A percentile compares a stretch with the other conserved stretches of the same genome.
Evolutionary conservation across 64 coral and sea anemone species (phyloP).

Genomic region (Montipora cactus): DNA sequence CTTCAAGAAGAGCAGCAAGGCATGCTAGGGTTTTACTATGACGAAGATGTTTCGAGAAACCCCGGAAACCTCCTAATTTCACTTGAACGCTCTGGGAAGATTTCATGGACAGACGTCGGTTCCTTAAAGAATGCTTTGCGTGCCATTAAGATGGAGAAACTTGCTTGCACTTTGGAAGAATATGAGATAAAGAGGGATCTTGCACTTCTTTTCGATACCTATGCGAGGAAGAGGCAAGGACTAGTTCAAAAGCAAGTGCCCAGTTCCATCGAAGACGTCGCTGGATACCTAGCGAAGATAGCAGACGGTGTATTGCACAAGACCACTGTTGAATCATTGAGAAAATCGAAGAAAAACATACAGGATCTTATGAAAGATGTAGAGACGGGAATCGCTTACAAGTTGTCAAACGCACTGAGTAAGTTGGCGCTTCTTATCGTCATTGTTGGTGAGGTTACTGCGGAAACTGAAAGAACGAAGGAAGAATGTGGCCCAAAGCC

Average conservation of each 20-base stretch:
- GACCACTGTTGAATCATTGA: not conserved
- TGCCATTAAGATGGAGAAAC: not conserved
- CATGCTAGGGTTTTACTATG: not conserved
- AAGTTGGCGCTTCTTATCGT: not conserved
- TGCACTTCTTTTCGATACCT: not conserved
- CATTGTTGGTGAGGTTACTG: not conserved
- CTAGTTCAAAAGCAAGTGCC: not conserved
- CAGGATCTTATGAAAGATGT: not conserved
- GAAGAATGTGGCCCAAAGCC: not conserved
- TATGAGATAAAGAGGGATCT: constrained; percentile 9
- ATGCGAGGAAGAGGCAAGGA: not conserved
- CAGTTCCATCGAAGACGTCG: not conserved
- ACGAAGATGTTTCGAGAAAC: not conserved
- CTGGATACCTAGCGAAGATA: not conserved
- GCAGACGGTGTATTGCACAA: not conserved
- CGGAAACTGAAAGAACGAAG: not conserved
- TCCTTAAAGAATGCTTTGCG: not conserved
- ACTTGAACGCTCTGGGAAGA: not conserved
- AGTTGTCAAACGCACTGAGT: not conserved
- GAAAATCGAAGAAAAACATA: not conserved
- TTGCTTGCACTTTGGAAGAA: not conserved
- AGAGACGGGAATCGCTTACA: not conserved
- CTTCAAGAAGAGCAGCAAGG: not conserved
- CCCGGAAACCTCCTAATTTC: not conserved
- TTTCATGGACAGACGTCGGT: constrained; percentile 13